A percentile compares a stretch with the other conserved stretches of the same genome.
Conservation (phyloP, 2,797 vertebrate species). For the Dromococcyx pavoninus region DNA sequence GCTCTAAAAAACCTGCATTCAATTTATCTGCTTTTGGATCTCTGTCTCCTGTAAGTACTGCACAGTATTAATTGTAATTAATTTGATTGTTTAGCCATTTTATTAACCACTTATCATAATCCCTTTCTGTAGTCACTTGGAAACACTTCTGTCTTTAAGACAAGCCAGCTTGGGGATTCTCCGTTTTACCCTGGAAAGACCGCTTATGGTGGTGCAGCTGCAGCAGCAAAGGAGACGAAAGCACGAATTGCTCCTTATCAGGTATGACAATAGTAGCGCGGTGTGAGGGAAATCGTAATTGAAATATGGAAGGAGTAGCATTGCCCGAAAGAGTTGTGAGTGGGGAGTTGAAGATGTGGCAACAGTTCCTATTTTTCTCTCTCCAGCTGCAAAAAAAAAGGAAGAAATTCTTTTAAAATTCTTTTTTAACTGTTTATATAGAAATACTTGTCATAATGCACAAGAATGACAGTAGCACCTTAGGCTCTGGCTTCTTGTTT, state of each 20-base stretch:
- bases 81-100: not conserved
- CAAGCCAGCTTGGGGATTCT: constrained; percentile 92
- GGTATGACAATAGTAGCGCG: constrained; percentile 71
- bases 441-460: not conserved
- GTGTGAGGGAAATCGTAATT: not conserved
- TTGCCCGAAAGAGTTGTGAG: not conserved
- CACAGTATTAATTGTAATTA: not conserved
- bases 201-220: constrained; percentile 91
- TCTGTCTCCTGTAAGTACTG: constrained; percentile 77
- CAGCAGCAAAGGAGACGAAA: constrained; percentile 79
- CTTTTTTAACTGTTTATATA: not conserved
- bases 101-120: constrained; percentile 28
- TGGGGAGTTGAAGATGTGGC: not conserved
- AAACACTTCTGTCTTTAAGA: constrained; percentile 88
- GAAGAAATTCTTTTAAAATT: not conserved
- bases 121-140: constrained; percentile 82
- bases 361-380: not conserved
- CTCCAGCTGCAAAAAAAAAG: not conserved
- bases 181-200: constrained; percentile 98
- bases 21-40: constrained; percentile 93
- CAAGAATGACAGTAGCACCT: not conserved
- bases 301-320: not conserved
- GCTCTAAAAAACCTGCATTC: constrained; percentile 93
- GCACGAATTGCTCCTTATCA: constrained; percentile 86
- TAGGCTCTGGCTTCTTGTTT: not conserved